Percentiles rank a stretch among this genome's conserved stretches.
Conservation (phyloP, 2,113 vertebrate genomes). For the Melanocharis versteri region DNA sequence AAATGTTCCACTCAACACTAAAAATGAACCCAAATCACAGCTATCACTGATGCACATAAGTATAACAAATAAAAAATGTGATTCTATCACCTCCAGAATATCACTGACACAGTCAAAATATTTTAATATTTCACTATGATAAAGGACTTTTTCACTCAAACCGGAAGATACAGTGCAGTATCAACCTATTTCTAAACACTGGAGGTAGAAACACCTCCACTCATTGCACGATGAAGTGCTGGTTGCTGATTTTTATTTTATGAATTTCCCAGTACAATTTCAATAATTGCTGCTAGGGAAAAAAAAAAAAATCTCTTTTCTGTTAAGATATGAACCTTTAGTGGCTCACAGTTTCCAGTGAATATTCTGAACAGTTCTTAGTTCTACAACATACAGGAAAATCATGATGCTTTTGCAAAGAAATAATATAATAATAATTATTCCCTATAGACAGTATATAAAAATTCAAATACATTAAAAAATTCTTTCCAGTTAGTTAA, state of each 20-base stretch:
- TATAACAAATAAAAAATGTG: neutral
- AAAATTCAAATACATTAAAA: neutral
- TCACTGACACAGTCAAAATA: neutral
- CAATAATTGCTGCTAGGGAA: neutral
- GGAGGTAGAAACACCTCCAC: neutral
- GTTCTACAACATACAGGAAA: neutral
- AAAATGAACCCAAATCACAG: neutral
- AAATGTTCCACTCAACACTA: neutral
- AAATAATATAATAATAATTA: neutral
- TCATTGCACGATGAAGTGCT: neutral
- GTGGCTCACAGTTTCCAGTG: neutral
- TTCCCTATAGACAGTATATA: neutral
- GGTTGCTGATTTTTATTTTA: neutral
- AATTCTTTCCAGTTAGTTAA: neutral
- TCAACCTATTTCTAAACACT: neutral
- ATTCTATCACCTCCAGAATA: neutral
- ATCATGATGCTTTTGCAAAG: neutral
- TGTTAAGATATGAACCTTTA: neutral
- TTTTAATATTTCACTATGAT: neutral
- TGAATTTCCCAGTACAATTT: neutral
- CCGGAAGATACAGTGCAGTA: neutral
- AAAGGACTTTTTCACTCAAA: neutral
- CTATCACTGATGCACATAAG: neutral
- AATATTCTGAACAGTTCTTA: neutral
- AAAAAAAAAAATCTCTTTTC: neutral